Base-by-base conservation (phyloP, 2,888 invertebrate species). In the Mayetiola destructor region DNA sequence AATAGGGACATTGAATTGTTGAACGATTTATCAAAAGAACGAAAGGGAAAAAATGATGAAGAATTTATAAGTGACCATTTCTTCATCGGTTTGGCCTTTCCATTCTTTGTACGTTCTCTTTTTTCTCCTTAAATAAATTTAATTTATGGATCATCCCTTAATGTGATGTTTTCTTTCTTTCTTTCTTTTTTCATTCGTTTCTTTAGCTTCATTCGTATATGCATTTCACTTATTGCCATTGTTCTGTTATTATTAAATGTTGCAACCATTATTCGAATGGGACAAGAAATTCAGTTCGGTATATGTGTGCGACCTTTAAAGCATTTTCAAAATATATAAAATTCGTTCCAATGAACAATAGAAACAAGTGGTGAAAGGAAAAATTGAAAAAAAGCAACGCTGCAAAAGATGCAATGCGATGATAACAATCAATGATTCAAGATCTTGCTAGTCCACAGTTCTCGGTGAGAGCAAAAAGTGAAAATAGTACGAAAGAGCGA, bases 341-440 rank as follows among this genome's bases (percentile, higher is more conserved):
- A 14, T 42, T 42, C 23, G 42, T 42, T 42, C 21, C 6, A 21
- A 5, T 4, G 23, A 42, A 42, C 42, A 42, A 42, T 23, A 14
- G 42, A n/a, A 3, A 42, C 42, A 42, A 42, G 42, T 42, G 4
- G 42, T 42, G 23, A 42, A 42, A 23, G 21, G 39, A 39, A 14
- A n/a, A n/a, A n/a, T n/a, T n/a, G n/a, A n/a, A n/a, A n/a, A n/a
- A n/a, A n/a, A n/a, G n/a, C n/a, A n/a, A n/a, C 23, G 42, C 39
- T 39, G 39, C 42, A 42, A 42, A 42, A 42, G 42, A 42, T 42
- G 42, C 42, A 42, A 42, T 42, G 23, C 42, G 14, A 42, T 42
- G 42, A 42, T 42, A 42, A 42, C 23, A 42, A 3, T 32, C 32
- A 32, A n/a, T 32, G 8, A 32, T 32, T 32, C 32, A n/a, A n/a